Base-by-base conservation (phyloP, 2,888 invertebrate genomes). In the Sinhomidia bicolor region DNA sequence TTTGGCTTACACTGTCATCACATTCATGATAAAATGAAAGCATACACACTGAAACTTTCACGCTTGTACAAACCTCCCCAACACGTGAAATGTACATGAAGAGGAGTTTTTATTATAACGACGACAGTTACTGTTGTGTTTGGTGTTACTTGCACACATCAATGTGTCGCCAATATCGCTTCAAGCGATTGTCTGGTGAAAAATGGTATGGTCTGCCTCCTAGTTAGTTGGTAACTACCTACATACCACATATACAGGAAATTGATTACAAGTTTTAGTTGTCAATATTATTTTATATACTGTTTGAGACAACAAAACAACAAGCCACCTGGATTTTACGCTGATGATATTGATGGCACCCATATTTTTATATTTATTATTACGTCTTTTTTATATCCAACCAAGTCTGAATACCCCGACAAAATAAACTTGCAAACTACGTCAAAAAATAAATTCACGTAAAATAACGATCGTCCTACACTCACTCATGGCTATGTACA, bases 1-100 rank as follows among this genome's bases (percentile, higher is more conserved):
- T n/a, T n/a, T n/a, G 5, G 17, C 26, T 54, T 57, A 78, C 57
- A 5, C 36, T 57, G n/a, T n/a, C 57, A 32, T 78, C 54, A 78
- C 78, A 78, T 78, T n/a, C n/a, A n/a, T n/a, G n/a, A n/a, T n/a
- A n/a, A 57, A 51, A 76, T 47, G n/a, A 20, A 41, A 4, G 6
- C 10, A 36, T 57, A 29, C 6, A 26, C 12, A 62, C 3, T 9
- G 14, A 36, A 68, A 41, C 7, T 68, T 41, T 41, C 26, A 41
- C 41, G 68, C 41, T 20, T 68, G 41, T 20, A 20, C 9, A 41
- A 41, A 68, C 41, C 41, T 68, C 10, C 10, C 5, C 17, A 41
- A 68, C 68, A 68, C 68, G 68, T 68, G 68, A 68, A 68, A 10
- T 3, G 1, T 68, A 41, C 41, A 68, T 68, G 68, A 17, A 12